Evolutionary conservation across 1,140 invertebrate genomes (phyloP).

Genomic region (Drosophila kikkawai): DNA sequence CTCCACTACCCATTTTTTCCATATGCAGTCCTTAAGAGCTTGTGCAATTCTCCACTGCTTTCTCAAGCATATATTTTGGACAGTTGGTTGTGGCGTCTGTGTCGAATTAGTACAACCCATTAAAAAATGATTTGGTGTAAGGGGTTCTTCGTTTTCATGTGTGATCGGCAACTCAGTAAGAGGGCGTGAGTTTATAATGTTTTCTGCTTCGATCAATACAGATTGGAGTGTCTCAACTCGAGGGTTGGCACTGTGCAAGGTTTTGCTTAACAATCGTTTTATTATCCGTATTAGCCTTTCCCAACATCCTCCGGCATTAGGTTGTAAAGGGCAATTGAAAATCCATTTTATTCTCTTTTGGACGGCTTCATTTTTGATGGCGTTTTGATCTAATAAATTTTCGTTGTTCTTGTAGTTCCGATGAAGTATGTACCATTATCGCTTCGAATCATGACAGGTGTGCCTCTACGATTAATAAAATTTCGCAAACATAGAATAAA

Average conservation of each 20-base stretch:
- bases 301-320: slow-evolving; percentile 2
- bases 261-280: not conserved
- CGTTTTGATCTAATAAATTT: not conserved
- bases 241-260: no score
- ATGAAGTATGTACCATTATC: not conserved
- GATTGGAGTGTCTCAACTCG: not conserved
- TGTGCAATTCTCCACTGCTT: no score
- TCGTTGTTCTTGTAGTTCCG: not conserved
- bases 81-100: no score
- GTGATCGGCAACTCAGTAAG: not conserved
- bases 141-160: not conserved
- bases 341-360: not conserved
- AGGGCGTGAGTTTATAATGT: no score
- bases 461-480: not conserved
- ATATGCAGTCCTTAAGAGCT: no score
- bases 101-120: not conserved
- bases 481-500: not conserved
- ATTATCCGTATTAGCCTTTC: not conserved
- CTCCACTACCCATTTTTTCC: no score
- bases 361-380: not conserved
- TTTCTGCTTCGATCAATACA: no score
- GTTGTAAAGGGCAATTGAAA: not conserved
- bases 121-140: slow-evolving; percentile 1
- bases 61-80: no score
- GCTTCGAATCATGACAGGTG: not conserved